Evolutionary conservation across 2,797 vertebrate species (phyloP).

Genomic region (Catostomus latipinnis): DNA sequence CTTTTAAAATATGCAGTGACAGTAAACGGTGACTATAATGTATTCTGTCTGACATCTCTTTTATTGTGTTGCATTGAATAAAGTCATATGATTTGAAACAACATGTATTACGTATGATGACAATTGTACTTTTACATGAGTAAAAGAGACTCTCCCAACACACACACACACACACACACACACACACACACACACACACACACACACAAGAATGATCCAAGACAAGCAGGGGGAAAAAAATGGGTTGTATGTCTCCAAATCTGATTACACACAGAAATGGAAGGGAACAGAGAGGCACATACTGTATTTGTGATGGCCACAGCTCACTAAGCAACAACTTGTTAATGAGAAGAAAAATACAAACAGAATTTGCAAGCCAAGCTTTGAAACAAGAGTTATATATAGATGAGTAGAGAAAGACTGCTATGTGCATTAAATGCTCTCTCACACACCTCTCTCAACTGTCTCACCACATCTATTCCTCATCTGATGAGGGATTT

Average conservation of each 20-base stretch:
- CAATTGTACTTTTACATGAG: too few relatives aligned
- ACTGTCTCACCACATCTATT: background rate
- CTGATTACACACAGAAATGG: constrained; percentile 28
- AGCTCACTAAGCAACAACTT: constrained; percentile 45
- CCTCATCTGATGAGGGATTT: constrained; percentile 9
- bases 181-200: too few relatives aligned
- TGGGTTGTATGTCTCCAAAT: constrained; percentile 24
- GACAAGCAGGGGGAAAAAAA: constrained; percentile 22
- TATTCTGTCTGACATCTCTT: too few relatives aligned
- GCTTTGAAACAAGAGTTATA: constrained; percentile 63
- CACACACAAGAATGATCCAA: constrained; percentile 15
- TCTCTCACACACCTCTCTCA: constrained; percentile 15
- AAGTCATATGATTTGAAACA: too few relatives aligned
- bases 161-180: too few relatives aligned
- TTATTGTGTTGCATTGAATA: too few relatives aligned
- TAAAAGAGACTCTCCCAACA: too few relatives aligned
- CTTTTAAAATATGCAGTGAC: too few relatives aligned
- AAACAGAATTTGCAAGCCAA: constrained; percentile 58
- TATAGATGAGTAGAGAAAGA: constrained; percentile 64
- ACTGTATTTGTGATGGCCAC: constrained; percentile 30
- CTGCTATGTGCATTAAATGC: constrained; percentile 48
- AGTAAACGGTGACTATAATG: too few relatives aligned
- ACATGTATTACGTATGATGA: too few relatives aligned
- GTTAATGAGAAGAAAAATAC: constrained; percentile 55
- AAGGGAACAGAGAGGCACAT: constrained; percentile 11